Conservation (phyloP, 1,140 invertebrate species). For the Littorina saxatilis region DNA sequence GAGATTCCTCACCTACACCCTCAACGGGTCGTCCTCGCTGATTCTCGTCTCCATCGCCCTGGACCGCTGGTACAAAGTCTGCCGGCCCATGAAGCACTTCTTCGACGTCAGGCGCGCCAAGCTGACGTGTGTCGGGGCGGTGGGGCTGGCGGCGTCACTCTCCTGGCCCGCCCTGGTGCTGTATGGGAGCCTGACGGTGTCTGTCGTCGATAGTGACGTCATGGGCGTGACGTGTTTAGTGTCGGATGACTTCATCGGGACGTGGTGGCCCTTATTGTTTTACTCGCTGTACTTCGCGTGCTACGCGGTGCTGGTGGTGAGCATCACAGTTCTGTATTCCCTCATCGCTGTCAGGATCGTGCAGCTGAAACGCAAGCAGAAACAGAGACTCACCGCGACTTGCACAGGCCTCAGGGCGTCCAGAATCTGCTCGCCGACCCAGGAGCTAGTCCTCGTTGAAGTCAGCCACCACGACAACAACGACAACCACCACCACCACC, state of each 20-base stretch:
- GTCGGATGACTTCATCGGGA: conserved; percentile 26
- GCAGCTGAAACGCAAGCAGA: conserved; percentile 25
- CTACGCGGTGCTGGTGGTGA: conserved; percentile 34
- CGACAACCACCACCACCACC: no score
- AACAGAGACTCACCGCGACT: not conserved
- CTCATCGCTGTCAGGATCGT: conserved; percentile 35
- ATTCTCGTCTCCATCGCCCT: conserved; percentile 63
- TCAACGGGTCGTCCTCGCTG: conserved; percentile 52
- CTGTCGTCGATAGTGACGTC: conserved; percentile 38
- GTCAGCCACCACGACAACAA: not conserved
- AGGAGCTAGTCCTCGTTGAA: not conserved
- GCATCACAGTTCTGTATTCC: conserved; percentile 43
- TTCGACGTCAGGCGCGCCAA: conserved; percentile 52
- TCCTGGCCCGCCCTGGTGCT: conserved; percentile 59
- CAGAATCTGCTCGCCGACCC: not conserved
- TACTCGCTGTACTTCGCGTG: conserved; percentile 31
- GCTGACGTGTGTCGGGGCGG: conserved; percentile 47
- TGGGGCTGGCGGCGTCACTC: conserved; percentile 42
- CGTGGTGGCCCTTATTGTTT: conserved; percentile 30
- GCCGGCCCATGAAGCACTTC: conserved; percentile 50
- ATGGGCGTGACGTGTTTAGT: conserved; percentile 40
- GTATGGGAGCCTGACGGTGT: conserved; percentile 52
- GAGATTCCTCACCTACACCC: conserved; percentile 60
- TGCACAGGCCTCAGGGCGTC: not conserved
- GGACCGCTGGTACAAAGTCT: conserved; percentile 65